These are phyloP conservation scores for Agapornis roseicollis DNA, from an alignment of 2,113 vertebrate species.

Conservation along the genomic window DNA sequence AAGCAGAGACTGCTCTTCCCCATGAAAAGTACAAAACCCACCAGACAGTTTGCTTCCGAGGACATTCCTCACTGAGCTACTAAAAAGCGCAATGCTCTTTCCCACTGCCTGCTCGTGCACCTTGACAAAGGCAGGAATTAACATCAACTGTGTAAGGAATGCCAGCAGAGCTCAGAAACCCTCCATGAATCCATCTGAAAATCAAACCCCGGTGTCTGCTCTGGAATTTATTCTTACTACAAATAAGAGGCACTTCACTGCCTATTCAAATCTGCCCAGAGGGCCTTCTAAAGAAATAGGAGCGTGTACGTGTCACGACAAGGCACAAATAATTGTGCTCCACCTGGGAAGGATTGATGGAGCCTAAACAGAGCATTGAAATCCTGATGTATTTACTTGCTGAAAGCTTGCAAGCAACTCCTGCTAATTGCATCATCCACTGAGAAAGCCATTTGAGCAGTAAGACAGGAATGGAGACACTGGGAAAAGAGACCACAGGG, in stretches of 20 bases:
- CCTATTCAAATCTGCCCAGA: neutral
- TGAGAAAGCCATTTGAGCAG: neutral
- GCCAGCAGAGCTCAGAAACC: neutral
- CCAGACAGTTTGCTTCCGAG: neutral
- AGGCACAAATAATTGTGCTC: neutral
- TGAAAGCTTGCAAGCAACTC: neutral
- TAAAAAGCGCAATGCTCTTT: neutral
- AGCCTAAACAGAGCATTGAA: neutral
- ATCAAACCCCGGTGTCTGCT: neutral
- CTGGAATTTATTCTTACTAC: constrained; percentile 10
- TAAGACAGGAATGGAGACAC: neutral
- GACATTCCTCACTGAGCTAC: neutral
- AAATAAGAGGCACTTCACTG: neutral
- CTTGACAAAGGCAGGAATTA: neutral
- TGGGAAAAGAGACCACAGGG: neutral
- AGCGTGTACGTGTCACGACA: neutral
- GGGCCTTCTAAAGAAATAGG: neutral
- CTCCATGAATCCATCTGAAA: neutral
- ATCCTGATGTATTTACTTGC: neutral
- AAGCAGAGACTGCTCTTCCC: neutral
- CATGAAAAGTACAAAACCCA: neutral
- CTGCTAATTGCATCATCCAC: neutral
- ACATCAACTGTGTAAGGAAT: neutral
- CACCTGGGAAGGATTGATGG: neutral
- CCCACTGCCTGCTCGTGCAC: neutral